Percentiles rank a stretch among this genome's conserved stretches.
Conservation (phyloP, 2,888 invertebrate species). For the Tromatobia lineatoria region DNA sequence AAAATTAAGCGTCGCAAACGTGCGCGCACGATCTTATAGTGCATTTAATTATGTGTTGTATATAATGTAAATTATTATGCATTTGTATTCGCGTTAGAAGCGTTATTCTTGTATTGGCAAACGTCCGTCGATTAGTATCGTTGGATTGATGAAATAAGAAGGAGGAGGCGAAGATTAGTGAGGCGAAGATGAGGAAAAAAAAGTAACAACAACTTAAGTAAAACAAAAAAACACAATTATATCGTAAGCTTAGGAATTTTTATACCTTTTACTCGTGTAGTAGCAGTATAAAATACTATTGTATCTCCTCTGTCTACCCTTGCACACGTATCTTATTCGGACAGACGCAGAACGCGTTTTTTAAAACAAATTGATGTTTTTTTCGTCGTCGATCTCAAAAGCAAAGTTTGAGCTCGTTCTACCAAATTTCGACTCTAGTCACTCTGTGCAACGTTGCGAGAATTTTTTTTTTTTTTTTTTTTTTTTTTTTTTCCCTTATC, state of each 20-base stretch:
- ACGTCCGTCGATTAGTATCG: slow-evolving; percentile 57
- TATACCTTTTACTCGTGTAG: slow-evolving; percentile 68
- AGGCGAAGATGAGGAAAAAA: slow-evolving; percentile 37
- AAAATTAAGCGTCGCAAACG: slow-evolving; percentile 48
- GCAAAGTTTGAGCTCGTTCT: slow-evolving; percentile 8
- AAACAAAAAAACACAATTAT: slow-evolving; percentile 62
- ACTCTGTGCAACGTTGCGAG: slow-evolving; percentile 62
- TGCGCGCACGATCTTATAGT: slow-evolving; percentile 70
- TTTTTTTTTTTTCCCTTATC: neutral
- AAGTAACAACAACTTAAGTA: slow-evolving; percentile 32
- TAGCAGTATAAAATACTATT: slow-evolving; percentile 55
- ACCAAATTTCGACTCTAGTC: slow-evolving; percentile 68
- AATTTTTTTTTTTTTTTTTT: slow-evolving; percentile 12
- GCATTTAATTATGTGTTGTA: slow-evolving; percentile 83
- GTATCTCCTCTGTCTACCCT: slow-evolving; percentile 60
- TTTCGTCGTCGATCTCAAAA: slow-evolving; percentile 33
- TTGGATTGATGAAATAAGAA: slow-evolving; percentile 54
- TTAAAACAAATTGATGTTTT: neutral
- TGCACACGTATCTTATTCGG: slow-evolving; percentile 68
- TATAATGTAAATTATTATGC: slow-evolving; percentile 83
- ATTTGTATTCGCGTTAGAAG: slow-evolving; percentile 81
- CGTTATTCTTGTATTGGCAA: slow-evolving; percentile 71
- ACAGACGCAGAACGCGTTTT: slow-evolving; percentile 45
- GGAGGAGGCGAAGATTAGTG: slow-evolving; percentile 26
- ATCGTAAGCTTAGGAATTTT: slow-evolving; percentile 68